These are phyloP conservation scores for Nipponacmea schrenckii DNA, from an alignment of 2,888 invertebrate species.

Conservation along the genomic window DNA sequence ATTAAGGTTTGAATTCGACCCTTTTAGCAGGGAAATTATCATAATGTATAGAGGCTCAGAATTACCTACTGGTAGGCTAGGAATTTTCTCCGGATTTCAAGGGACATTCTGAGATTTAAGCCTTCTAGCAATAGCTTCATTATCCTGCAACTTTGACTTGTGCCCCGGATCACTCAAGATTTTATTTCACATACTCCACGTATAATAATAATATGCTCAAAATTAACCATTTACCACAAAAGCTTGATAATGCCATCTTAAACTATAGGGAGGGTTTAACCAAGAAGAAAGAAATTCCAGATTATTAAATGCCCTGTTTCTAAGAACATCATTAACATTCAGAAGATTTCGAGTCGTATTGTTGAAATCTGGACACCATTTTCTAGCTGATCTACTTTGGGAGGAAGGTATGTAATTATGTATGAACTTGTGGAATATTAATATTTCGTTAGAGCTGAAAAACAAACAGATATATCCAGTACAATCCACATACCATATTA, in stretches of 20 bases:
- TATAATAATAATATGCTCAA: too few relatives aligned
- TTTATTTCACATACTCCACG: too few relatives aligned
- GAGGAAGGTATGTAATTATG: slow-evolving; percentile 52
- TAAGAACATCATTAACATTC: slow-evolving; percentile 47
- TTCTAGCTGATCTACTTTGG: slow-evolving; percentile 51
- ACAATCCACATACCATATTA: too few relatives aligned
- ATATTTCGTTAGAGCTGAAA: too few relatives aligned
- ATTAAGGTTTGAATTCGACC: too few relatives aligned
- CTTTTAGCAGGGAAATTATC: too few relatives aligned
- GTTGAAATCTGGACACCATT: slow-evolving; percentile 47
- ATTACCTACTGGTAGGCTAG: too few relatives aligned
- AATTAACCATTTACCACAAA: background rate
- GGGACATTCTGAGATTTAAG: too few relatives aligned
- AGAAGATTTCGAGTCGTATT: slow-evolving; percentile 52
- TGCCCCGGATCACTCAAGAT: background rate
- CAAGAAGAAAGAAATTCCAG: slow-evolving; percentile 35
- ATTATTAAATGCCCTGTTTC: slow-evolving; percentile 42
- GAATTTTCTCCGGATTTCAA: too few relatives aligned
- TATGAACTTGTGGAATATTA: too few relatives aligned
- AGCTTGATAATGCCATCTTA: background rate
- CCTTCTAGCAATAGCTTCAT: background rate
- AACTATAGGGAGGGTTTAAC: slow-evolving; percentile 32
- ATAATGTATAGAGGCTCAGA: too few relatives aligned
- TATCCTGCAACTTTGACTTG: background rate
- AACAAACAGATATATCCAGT: too few relatives aligned